These are phyloP conservation scores for Graptemys geographica DNA, from an alignment of 2,797 vertebrate genomes.

Conservation along the genomic window DNA sequence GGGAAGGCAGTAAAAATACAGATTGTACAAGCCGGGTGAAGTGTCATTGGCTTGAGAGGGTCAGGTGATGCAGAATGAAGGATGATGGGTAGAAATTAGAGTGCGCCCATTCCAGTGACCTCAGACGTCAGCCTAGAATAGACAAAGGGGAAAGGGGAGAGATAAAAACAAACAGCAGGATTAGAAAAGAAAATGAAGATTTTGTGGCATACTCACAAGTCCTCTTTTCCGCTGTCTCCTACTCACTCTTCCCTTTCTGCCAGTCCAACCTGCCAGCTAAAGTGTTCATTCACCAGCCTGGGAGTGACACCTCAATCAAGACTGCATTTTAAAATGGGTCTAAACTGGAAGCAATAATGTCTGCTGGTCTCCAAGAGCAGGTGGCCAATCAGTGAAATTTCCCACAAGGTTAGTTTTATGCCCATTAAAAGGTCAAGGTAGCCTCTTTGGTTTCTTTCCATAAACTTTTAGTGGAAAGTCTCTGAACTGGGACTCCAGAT, in stretches of 20 bases:
- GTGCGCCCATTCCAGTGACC: constrained; percentile 97
- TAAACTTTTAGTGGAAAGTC: not conserved
- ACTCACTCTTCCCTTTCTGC: not conserved
- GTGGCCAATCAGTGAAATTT: not conserved
- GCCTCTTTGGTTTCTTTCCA: not conserved
- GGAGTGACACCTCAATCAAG: not conserved
- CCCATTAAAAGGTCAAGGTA: not conserved
- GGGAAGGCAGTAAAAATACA: constrained; percentile 82
- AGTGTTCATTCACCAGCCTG: not conserved
- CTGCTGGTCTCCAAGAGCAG: not conserved
- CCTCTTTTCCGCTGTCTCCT: not conserved
- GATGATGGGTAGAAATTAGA: constrained; percentile 89
- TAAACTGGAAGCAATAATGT: not conserved
- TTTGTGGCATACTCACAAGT: not conserved
- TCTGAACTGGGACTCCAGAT: not conserved
- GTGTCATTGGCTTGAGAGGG: constrained; percentile 85
- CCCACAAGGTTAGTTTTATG: not conserved
- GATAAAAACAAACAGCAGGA: constrained; percentile 67
- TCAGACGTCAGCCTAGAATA: constrained; percentile 97
- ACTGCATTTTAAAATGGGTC: not conserved
- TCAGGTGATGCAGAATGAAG: constrained; percentile 86
- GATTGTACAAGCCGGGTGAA: constrained; percentile 82
- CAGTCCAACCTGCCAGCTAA: not conserved
- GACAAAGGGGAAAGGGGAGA: constrained; percentile 75
- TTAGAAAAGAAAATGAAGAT: constrained; percentile 42